Evolutionary conservation across 2,797 vertebrate genomes (phyloP).

Genomic region (Onychomys arenicola): DNA sequence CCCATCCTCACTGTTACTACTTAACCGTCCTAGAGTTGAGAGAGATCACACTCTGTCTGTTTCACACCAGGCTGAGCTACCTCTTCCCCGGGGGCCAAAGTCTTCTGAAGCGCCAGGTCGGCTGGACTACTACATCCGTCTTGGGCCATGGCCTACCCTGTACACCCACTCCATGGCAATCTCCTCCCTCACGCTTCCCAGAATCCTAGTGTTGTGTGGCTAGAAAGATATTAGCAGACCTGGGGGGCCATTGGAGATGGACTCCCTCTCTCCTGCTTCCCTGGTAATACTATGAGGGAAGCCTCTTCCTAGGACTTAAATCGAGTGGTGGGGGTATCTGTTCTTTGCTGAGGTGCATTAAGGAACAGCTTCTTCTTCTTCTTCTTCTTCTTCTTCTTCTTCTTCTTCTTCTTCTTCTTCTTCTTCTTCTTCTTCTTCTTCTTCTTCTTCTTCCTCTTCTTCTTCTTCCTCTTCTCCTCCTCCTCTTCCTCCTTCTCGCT

Average conservation of each 20-base stretch:
- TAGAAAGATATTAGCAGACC: background rate
- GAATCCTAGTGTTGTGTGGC: background rate
- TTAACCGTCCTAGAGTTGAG: background rate
- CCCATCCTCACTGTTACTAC: too few relatives aligned
- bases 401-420: too few relatives aligned
- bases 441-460: too few relatives aligned
- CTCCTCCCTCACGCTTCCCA: background rate
- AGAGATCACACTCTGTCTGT: background rate
- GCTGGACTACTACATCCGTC: background rate
- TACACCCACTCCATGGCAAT: too few relatives aligned
- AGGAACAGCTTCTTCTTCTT: background rate
- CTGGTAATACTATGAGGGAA: background rate
- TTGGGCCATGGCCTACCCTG: background rate
- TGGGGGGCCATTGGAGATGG: background rate
- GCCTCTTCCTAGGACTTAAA: background rate
- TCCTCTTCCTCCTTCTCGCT: background rate
- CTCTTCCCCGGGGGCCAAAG: background rate
- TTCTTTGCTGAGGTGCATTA: background rate
- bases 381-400: too few relatives aligned
- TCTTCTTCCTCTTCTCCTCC: too few relatives aligned
- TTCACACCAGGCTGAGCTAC: background rate
- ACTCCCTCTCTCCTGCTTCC: background rate
- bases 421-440: too few relatives aligned
- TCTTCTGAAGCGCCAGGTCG: background rate
- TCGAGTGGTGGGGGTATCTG: background rate